phyloP scores from a whole-genome alignment of 2,888 invertebrate genomes.

The Plemyria rubiginata region DNA sequence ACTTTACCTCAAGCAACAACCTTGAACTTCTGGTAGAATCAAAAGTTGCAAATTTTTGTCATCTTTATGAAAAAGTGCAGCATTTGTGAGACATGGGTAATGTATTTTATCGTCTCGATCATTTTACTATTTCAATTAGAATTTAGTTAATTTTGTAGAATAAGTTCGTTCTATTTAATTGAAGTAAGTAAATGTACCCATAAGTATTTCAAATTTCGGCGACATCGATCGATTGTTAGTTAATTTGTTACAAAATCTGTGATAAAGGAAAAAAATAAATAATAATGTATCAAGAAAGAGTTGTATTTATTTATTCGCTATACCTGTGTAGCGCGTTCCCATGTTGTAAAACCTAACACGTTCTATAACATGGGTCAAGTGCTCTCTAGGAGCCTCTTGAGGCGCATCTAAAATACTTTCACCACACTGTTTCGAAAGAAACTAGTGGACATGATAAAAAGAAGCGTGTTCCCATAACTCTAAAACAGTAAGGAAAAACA shows the following conservation, averaged over 20 bases:
- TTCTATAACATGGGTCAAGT: too few relatives aligned
- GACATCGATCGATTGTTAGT: slow-evolving; percentile 36
- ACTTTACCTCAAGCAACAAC: background rate
- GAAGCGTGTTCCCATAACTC: too few relatives aligned
- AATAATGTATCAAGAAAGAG: slow-evolving; percentile 3
- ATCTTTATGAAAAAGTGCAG: slow-evolving; percentile 63
- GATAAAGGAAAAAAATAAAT: slow-evolving; percentile 39
- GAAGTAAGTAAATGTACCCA: background rate
- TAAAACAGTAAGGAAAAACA: too few relatives aligned
- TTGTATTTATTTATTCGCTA: slow-evolving; percentile 11
- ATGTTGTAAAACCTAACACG: too few relatives aligned
- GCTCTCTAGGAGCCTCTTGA: too few relatives aligned
- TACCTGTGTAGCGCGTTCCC: background rate
- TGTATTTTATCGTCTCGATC: background rate
- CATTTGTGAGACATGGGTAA: slow-evolving; percentile 44
- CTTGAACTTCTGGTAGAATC: background rate
- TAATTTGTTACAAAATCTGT: slow-evolving; percentile 43
- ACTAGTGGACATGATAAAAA: too few relatives aligned
- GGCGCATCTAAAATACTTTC: too few relatives aligned
- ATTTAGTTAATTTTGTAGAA: slow-evolving; percentile 7
- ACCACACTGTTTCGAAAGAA: too few relatives aligned
- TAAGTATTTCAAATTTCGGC: slow-evolving; percentile 33
- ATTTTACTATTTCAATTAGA: slow-evolving; percentile 2
- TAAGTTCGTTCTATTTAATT: slow-evolving; percentile 14
- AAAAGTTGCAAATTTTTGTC: slow-evolving; percentile 67